These are phyloP conservation scores for Probosciger aterrimus DNA, from an alignment of 2,113 vertebrate genomes.

Conservation along the genomic window DNA sequence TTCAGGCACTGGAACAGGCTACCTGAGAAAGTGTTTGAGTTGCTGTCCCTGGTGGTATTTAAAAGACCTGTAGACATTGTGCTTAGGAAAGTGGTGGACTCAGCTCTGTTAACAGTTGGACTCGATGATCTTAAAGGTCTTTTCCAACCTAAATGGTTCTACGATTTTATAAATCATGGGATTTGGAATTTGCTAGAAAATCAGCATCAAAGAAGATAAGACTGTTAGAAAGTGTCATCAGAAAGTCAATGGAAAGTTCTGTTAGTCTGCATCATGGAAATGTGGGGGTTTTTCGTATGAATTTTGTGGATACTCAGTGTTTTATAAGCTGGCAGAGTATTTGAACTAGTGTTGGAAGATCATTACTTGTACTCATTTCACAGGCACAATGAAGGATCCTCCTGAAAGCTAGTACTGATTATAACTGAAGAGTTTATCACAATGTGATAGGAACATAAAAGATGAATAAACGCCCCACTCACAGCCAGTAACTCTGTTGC, in stretches of 20 bases:
- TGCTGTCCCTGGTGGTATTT: neutral
- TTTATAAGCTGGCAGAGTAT: neutral
- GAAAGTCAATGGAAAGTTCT: neutral
- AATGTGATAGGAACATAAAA: neutral
- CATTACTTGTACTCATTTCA: neutral
- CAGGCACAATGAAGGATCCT: neutral
- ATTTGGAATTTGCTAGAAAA: neutral
- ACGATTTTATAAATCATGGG: neutral
- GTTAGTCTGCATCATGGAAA: neutral
- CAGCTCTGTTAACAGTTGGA: neutral
- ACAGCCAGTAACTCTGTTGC: neutral
- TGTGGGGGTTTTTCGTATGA: rapidly evolving
- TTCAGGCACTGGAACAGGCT: neutral
- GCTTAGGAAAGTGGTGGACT: neutral
- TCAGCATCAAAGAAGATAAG: neutral
- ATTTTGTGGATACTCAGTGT: neutral
- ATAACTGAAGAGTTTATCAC: neutral
- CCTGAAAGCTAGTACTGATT: neutral
- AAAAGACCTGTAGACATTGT: neutral
- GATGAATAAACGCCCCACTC: neutral
- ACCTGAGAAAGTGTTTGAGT: neutral
- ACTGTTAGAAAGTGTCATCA: neutral
- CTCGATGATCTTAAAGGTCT: neutral
- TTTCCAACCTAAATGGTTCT: neutral
- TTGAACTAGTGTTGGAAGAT: neutral